Evolutionary conservation across 2,797 vertebrate genomes (phyloP), one percentile per base, ranked within the genome.

Genomic region (Heliangelus exortis): DNA sequence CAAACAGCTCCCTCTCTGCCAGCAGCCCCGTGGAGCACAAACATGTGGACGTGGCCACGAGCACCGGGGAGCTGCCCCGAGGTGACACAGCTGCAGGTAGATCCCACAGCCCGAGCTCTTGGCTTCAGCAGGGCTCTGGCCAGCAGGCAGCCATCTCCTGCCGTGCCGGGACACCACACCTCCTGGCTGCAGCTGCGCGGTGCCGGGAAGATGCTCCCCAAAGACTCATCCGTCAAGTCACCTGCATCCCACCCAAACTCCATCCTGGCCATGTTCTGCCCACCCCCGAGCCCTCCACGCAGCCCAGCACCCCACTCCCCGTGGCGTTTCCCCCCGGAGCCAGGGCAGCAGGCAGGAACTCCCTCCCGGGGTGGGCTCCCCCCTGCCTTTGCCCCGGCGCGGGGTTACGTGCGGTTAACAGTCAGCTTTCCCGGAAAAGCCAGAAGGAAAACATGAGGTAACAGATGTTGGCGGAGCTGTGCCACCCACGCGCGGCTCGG

Each of bases 351-450:
- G 14, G 66, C 53, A 0, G 20, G 8, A 81, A 45, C 68, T 58
- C 28, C 4, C 5, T 55, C 41, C 50, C 10, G 11, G 68, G 63
- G 65, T 66, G 16, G 53, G 0, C 91, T 92, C 74, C 92, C 92
- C 74, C 83, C 80, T 59, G 43, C 36, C 84, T 87, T 83, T 90
- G 94, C 95, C 91, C 87, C 78, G 59, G 66, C 6, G 4, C 3
- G 80, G 80, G 95, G 95, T 96, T 96, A 96, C 25, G 5, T 3
- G 68, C 89, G 92, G 93, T 95, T 92, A 96, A 20, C 33, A 54
- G 77, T 36, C 92, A 51, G 93, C 96, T 10, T 95, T 95, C 96
- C 93, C 89, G 45, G 93, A 90, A 94, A 80, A 82, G 20, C 0
- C 5, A 59, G 91, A 74, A 72, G 72, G 75, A 91, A 91, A 91